phyloP scores from a whole-genome alignment of 2,797 vertebrate species.

The Poeciliopsis gracilis region DNA sequence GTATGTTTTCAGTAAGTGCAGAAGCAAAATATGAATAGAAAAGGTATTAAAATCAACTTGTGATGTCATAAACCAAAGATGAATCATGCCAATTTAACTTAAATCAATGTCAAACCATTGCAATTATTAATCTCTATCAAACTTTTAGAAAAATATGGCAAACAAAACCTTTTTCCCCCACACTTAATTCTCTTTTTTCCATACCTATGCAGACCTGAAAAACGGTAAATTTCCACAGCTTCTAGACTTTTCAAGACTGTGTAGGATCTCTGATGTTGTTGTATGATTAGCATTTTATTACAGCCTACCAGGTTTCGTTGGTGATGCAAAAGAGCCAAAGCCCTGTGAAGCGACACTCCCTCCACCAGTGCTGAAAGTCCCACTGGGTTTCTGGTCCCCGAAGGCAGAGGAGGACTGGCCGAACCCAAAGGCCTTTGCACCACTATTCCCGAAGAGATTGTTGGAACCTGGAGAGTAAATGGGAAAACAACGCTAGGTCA shows the following conservation, averaged over 20 bases:
- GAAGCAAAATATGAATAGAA: background rate
- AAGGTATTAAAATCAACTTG: background rate
- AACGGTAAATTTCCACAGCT: background rate
- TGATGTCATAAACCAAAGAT: background rate
- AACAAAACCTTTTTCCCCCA: background rate
- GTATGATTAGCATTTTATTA: background rate
- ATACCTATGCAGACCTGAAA: background rate
- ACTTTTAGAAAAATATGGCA: background rate
- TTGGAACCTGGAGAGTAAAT: slow-evolving; percentile 74
- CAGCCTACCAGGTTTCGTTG: slow-evolving; percentile 87
- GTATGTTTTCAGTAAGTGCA: too few relatives aligned
- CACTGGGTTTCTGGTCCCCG: slow-evolving; percentile 89
- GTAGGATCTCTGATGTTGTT: too few relatives aligned
- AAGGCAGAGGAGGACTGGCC: slow-evolving; percentile 80
- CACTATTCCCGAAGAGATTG: slow-evolving; percentile 90
- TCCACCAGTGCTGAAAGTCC: slow-evolving; percentile 90
- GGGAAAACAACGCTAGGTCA: background rate
- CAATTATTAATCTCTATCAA: background rate
- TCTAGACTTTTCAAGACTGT: background rate
- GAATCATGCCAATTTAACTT: background rate
- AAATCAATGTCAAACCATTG: background rate
- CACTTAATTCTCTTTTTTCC: background rate
- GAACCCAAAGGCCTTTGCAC: slow-evolving; percentile 90
- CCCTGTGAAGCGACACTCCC: slow-evolving; percentile 93
- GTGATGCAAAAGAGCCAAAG: slow-evolving; percentile 90